Evolutionary conservation across 2,888 invertebrate genomes (phyloP), one percentile per base, ranked within the genome.

Genomic region (Zonitis immaculata): DNA sequence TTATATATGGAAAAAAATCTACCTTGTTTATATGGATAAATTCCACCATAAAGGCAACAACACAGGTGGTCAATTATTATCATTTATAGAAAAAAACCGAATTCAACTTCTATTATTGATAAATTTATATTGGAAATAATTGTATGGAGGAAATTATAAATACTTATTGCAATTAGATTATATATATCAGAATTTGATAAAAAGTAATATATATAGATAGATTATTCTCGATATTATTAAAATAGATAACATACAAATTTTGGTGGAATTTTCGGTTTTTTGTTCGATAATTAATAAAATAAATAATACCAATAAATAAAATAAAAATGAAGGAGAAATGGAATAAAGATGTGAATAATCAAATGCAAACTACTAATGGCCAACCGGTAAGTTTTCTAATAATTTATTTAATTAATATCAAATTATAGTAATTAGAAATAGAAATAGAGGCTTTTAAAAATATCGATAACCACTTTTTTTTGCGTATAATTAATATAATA

Each of bases 271-370:
- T 14, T 14, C n/a, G 1, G 5, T 27, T 20, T 35, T 9, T 35
- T 35, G n/a, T n/a, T n/a, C n/a, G n/a, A n/a, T n/a, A n/a, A n/a
- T n/a, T n/a, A n/a, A n/a, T n/a, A n/a, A n/a, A n/a, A n/a, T n/a
- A n/a, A n/a, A n/a, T n/a, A n/a, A n/a, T n/a, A n/a, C n/a, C n/a
- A 3, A 4, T 35, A 9, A 39, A 35, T 35, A 25, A 32, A 26
- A 25, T 27, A 28, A 43, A 46, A 54, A 54, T 54, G 54, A 50
- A 46, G 27, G 54, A 54, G 46, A 50, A 54, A 42, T 54, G 54
- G 54, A 32, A 44, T 22, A 47, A 26, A 42, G 22, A 42, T n/a
- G 8, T 26, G 6, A 45, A 25, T 7, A 45, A 39, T 28, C 35
- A 35, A 9, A 16, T 5, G 16, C 42, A 47, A 44, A 20, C 30